Percentiles rank a stretch among this genome's conserved stretches.
Conservation (phyloP, 2,797 vertebrate species). For the Lepus oiostolus region DNA sequence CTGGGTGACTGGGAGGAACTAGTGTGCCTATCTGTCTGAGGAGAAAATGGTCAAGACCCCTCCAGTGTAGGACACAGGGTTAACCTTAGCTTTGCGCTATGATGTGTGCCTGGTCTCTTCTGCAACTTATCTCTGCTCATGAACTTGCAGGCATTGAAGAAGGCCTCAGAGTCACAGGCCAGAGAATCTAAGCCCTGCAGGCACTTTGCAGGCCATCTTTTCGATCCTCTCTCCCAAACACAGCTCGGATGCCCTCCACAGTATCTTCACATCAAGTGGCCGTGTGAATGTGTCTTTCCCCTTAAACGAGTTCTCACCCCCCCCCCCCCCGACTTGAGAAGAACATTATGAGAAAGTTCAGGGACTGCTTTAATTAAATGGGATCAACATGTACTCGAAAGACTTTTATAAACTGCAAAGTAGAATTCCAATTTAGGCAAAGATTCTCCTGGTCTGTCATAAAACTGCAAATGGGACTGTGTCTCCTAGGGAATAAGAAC, state of each 20-base stretch:
- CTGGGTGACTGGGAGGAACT: neutral
- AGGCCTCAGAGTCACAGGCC: neutral
- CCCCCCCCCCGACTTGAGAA: neutral
- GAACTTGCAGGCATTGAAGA: neutral
- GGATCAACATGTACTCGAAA: slow-evolving; percentile 4
- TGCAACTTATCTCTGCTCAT: neutral
- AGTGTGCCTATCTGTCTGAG: neutral
- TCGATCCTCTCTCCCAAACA: neutral
- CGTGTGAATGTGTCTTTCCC: neutral
- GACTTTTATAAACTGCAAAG: neutral
- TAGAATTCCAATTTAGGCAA: slow-evolving; percentile 47
- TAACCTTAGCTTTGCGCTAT: neutral
- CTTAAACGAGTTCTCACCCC: neutral
- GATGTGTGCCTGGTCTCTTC: neutral
- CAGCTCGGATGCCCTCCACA: neutral
- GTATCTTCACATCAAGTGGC: neutral
- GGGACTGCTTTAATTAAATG: slow-evolving; percentile 5
- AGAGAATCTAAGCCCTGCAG: neutral
- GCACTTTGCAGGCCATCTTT: neutral
- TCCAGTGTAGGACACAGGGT: neutral
- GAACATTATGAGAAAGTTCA: slow-evolving; percentile 32
- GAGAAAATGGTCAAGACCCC: neutral
- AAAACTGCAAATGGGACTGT: slow-evolving; percentile 27
- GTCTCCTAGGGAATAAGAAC: neutral
- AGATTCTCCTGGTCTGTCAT: slow-evolving; percentile 13